These are phyloP conservation scores for Papilio protenor DNA, from an alignment of 2,888 invertebrate genomes.

Conservation along the genomic window DNA sequence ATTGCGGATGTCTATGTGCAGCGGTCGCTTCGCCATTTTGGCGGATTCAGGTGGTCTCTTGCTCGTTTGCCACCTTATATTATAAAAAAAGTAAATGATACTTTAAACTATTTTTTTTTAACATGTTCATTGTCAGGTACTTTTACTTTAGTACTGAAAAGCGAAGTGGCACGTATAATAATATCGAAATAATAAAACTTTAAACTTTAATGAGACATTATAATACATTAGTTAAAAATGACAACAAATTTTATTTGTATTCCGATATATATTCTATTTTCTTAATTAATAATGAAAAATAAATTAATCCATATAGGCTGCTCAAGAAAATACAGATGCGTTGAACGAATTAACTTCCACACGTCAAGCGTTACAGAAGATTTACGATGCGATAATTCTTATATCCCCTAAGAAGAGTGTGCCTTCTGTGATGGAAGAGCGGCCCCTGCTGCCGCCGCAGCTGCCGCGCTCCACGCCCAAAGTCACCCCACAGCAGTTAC, in stretches of 20 bases:
- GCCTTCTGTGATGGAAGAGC: conserved; percentile 82
- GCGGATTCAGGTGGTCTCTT: too few species aligned
- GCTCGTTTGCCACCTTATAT: too few species aligned
- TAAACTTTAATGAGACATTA: too few species aligned
- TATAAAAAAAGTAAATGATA: conserved; percentile 81
- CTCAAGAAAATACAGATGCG: conserved; percentile 85
- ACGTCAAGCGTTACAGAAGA: conserved; percentile 85
- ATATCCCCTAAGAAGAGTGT: conserved; percentile 85
- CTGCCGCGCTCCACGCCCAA: conserved; percentile 72
- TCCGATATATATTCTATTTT: background rate
- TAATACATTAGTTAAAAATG: too few species aligned
- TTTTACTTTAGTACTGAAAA: too few species aligned
- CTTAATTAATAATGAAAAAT: background rate
- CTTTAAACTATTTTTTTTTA: too few species aligned
- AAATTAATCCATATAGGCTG: conserved; percentile 59
- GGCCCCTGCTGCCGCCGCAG: conserved; percentile 67
- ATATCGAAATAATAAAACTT: too few species aligned
- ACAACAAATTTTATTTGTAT: too few species aligned
- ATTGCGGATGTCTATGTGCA: too few species aligned
- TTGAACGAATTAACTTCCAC: conserved; percentile 84
- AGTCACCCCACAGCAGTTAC: conserved; percentile 75
- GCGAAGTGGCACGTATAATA: too few species aligned
- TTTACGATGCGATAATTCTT: conserved; percentile 85
- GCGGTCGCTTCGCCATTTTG: too few species aligned
- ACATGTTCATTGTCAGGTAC: too few species aligned